Base-by-base conservation (phyloP, 1,140 invertebrate species). In the Vanessa tameamea region DNA sequence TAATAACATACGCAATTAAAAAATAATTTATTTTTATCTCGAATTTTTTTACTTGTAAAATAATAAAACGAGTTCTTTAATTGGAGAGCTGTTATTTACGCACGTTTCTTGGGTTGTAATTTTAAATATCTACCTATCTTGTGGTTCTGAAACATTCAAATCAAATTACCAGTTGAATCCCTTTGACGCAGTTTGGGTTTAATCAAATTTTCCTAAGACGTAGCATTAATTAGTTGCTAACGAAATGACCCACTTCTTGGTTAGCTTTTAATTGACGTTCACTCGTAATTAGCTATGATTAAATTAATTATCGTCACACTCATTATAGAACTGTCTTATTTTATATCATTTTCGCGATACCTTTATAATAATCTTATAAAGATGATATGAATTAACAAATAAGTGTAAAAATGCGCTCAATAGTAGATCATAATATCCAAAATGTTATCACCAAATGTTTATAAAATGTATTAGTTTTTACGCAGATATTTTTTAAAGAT, bases 121-220 rank as follows among this genome's bases (percentile, higher is more conserved):
- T 53, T 16, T 53, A 53, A 53, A 53, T 53, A 53, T 53, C 51
- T 9, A 53, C 16, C 8, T 53, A 15, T 53, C 16, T 16, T 53
- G n/a, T 16, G 51, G 51, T 53, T 53, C 51, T 53, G n/a, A 53
- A 53, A n/a, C 51, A 53, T 53, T 53, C 51, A n/a, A 53, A 53
- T 53, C 51, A 53, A 53, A 53, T 53, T n/a, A 53, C 15, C n/a
- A 53, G 15, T 9, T 53, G 51, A 53, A 53, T 53, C 15, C n/a
- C 51, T 53, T 53, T 53, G 51, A 53, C 51, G 51, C 51, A 16
- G 51, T 16, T 16, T 43, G 37, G 51, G 51, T 53, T 53, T 53
- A 53, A 53, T 16, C n/a, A 53, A 53, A 53, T 53, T 53, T 43
- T 16, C 51, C 3, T 53, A 53, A 53, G 51, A 53, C 51, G 15